Evolutionary conservation across 2,797 vertebrate genomes (phyloP), one percentile per base, ranked within the genome.

Genomic region (Nasua narica): DNA sequence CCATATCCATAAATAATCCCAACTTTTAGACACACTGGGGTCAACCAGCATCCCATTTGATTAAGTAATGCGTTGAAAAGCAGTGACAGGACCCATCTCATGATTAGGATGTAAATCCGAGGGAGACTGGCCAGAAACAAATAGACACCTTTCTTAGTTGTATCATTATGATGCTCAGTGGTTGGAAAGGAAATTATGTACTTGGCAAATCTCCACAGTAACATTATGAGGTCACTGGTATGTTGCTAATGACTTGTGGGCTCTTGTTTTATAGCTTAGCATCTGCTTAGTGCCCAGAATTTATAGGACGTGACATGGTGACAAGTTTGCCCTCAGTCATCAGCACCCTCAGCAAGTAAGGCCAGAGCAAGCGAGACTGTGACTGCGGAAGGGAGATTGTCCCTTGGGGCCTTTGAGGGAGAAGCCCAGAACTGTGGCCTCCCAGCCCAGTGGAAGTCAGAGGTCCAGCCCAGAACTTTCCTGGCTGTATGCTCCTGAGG

Each of bases 1-100:
- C 81, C 54, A 37, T 70, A 86, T 25, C 74, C 62, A 94, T 95
- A 94, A 97, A 95, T 97, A 76, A 96, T 54, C 56, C 48, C 78
- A 76, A 40, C 76, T 37, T 32, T 15, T 78, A 94, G 83, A 89
- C 40, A 65, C 1, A 0, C 25, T 15, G 27, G 84, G 86, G 90
- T 90, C 87, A 90, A 8, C 56, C 25, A 3, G 77, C 1, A n/a
- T n/a, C 21, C 87, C 32, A 4, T 77, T 83, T 86, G 89, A 89
- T 91, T 78, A 94, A 96, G 50, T 78, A 67, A 72, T n/a, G 40
- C 8, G 10, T 25, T 86, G 92, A 86, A 86, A 87, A 79, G 92
- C 77, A 67, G 32, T 1, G 69, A 72, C 86, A 90, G 62, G 27
- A 56, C 43, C 56, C 21, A 40, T 43, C 56, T 90, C 81, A 35